Percentiles rank a stretch among this genome's conserved stretches.
Evolutionary conservation across 2,113 vertebrate genomes (phyloP).

Genomic region (Pluvianellus socialis): DNA sequence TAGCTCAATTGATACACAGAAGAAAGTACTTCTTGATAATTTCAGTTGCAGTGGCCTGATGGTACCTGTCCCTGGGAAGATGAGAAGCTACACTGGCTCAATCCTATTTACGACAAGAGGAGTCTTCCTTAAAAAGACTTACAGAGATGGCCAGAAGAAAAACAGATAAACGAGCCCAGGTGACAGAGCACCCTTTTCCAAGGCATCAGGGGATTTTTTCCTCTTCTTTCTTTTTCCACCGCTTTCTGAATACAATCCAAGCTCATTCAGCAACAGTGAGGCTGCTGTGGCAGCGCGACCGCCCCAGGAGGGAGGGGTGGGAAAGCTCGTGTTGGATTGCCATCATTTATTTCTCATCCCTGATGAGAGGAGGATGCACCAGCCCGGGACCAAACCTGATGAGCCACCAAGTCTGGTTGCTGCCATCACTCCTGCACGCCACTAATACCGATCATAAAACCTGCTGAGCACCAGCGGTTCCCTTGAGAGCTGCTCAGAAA

Average conservation of each 20-base stretch:
- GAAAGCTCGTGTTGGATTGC: neutral
- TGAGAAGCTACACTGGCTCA: neutral
- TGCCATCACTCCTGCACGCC: neutral
- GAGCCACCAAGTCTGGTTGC: neutral
- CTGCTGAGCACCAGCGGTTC: neutral
- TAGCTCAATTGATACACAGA: neutral
- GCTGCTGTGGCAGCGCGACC: accelerated
- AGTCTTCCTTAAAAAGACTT: neutral
- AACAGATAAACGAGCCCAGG: neutral
- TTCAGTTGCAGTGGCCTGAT: neutral
- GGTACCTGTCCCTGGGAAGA: neutral
- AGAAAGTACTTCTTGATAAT: neutral
- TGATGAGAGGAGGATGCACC: neutral
- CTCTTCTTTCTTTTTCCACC: neutral
- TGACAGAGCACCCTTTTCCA: neutral
- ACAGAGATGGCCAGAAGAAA: neutral
- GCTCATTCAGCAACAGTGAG: neutral
- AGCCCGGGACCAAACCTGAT: neutral
- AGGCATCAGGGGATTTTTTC: neutral
- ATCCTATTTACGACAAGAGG: neutral
- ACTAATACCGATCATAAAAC: neutral
- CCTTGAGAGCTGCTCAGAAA: neutral
- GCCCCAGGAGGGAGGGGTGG: neutral
- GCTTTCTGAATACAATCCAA: neutral
- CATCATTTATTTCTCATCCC: neutral